Evolutionary conservation across 2,888 invertebrate species (phyloP), one percentile per base, ranked within the genome.

Genomic region (Nasonia oneida): DNA sequence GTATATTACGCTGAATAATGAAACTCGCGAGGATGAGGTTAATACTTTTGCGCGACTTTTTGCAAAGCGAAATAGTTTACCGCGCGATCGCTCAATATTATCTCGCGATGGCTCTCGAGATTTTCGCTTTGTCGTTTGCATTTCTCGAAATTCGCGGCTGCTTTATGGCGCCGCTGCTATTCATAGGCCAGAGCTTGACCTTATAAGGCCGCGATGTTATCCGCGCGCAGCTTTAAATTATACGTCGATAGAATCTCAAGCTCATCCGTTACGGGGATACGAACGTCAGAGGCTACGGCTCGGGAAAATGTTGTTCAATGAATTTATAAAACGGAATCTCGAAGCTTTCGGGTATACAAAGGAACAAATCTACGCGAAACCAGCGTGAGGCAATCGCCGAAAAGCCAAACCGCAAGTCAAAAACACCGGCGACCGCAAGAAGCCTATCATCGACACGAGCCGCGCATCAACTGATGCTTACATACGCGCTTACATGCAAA

Each of bases 201-300:
- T 67, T 67, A 77, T 50, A 64, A 15, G 37, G 79, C 67, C 70
- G 37, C 47, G 47, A 37, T n/a, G 50, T 71, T 71, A 70, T 47
- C 61, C n/a, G 39, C 61, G 29, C 18, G 33, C 8, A n/a, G n/a
- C 57, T 61, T 29, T 47, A 79, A 67, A 50, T 79, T 71, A 29
- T 29, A 79, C 53, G n/a, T 80, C 70, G 79, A 80, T 80, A 80
- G 53, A 70, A 80, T 80, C 79, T 80, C 42, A 71, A 6, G 53
- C 70, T 80, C 79, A 29, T 29, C 1, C 29, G 29, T 29, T 29
- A 29, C 29, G 29, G 29, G 29, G 29, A 29, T 71, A 37, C 53
- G 53, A 53, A 70, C 33, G 71, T 33, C 29, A n/a, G 70, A 42
- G 29, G 29, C 29, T 29, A 29, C 29, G 23, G 42, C 39, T 37